phyloP scores from a whole-genome alignment of 2,888 invertebrate genomes.

The Rotaria macrura region DNA sequence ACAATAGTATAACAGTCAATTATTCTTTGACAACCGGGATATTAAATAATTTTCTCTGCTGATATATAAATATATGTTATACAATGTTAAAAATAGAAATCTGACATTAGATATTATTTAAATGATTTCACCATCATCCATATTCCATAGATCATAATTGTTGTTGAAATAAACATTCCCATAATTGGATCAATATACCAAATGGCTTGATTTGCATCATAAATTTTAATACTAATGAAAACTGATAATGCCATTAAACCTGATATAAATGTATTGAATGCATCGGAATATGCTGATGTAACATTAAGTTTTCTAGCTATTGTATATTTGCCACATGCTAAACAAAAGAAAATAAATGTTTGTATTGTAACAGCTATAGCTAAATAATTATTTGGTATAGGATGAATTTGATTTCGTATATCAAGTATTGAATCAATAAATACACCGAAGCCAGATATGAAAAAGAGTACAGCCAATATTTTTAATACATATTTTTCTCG shows the following conservation, averaged over 20 bases:
- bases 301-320: conserved; percentile 4
- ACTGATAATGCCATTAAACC: neutral
- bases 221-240: neutral
- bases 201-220: neutral
- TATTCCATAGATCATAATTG: neutral
- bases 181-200: neutral
- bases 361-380: neutral
- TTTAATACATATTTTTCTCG: neutral
- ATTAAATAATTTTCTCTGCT: neutral
- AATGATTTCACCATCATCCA: conserved; percentile 14
- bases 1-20: neutral
- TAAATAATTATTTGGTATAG: neutral
- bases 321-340: neutral
- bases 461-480: neutral
- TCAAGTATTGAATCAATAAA: conserved; percentile 10
- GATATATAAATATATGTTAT: neutral
- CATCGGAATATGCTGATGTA: neutral
- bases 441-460: neutral
- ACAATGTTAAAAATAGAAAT: neutral
- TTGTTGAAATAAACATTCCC: neutral
- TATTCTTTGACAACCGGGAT: conserved; percentile 9
- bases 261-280: conserved; percentile 2
- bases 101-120: neutral
- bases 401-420: neutral
- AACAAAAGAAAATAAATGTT: neutral